Base-by-base conservation (phyloP, 2,888 invertebrate species). In the Tachina grossa region DNA sequence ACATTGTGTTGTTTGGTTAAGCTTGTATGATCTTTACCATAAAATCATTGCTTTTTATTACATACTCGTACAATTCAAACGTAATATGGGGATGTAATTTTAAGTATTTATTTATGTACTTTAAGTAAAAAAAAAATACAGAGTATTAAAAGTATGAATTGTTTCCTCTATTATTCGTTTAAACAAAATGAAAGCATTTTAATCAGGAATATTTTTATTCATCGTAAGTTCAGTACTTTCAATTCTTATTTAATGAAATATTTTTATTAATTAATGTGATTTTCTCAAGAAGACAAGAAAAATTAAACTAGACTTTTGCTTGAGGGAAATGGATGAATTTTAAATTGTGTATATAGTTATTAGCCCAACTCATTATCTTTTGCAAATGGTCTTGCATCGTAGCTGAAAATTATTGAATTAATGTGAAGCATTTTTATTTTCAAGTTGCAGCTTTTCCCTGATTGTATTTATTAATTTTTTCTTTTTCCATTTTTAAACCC, bases 21-120 rank as follows among this genome's bases (percentile, higher is more conserved):
- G 55, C 49, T 72, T 75, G 75, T 83, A 55, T 68, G 72, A 83
- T 76, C 74, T 79, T 71, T 85, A 66, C 71, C 71, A 85, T 83
- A 83, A 85, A 83, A 83, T 80, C 85, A 85, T 85, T 80, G 85
- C 75, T 72, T 83, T 85, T 83, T 85, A 82, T 82, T 81, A 78
- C 6, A 9, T 14, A 55, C 47, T 55, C 13, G 9, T 31, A 65
- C 55, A 63, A 71, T 69, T 71, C 31, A 57, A 59, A 63, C 55
- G 16, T 74, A 66, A 66, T 51, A 43, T 66, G 6, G 5, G 43
- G 47, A 59, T 49, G 22, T 72, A 22, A 9, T 14, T 19, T 41
- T 49, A 43, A 61, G 68, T 59, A 51, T 51, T 47, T 41, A 41
- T 11, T 65, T 65, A 19, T 74, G 72, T 65, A 41, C 22, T 66